Evolutionary conservation across 1,140 invertebrate species (phyloP).

Genomic region (Riptortus pedestris): DNA sequence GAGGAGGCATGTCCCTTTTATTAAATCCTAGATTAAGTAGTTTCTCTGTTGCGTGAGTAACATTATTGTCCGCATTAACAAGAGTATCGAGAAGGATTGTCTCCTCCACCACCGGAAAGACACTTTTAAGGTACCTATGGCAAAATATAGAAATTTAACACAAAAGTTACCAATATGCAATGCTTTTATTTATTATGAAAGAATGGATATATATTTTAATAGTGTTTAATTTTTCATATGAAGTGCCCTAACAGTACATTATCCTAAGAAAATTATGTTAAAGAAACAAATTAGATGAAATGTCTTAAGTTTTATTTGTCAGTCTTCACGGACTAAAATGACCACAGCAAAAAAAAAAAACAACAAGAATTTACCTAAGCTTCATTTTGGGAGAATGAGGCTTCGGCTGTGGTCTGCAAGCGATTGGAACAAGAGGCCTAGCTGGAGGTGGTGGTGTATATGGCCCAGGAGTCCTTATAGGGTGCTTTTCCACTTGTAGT

Average conservation of each 20-base stretch:
- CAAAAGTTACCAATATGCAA: conserved; percentile 2
- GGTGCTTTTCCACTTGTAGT: conserved; percentile 84
- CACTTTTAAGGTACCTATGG: conserved; percentile 75
- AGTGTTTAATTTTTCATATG: neutral
- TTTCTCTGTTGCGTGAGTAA: conserved; percentile 70
- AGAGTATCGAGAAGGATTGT: conserved; percentile 74
- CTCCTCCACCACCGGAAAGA: conserved; percentile 84
- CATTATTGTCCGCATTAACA: conserved; percentile 75
- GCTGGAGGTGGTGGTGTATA: conserved; percentile 42
- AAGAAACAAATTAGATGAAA: too few species aligned
- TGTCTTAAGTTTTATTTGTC: too few species aligned
- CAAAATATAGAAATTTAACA: conserved; percentile 24
- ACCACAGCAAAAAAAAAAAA: conserved; percentile 2
- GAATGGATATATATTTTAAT: neutral
- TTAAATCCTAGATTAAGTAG: conserved; percentile 65
- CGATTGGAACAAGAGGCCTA: conserved; percentile 33
- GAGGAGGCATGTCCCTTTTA: conserved; percentile 52
- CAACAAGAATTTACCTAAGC: conserved; percentile 51
- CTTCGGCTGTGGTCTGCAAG: conserved; percentile 48
- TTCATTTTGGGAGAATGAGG: conserved; percentile 76
- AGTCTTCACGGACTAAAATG: too few species aligned
- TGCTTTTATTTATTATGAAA: neutral
- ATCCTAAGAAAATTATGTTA: too few species aligned
- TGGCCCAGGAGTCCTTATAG: conserved; percentile 73
- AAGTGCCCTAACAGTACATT: too few species aligned